phyloP scores from a whole-genome alignment of 1,140 invertebrate species.

The Campoletis sonorensis region DNA sequence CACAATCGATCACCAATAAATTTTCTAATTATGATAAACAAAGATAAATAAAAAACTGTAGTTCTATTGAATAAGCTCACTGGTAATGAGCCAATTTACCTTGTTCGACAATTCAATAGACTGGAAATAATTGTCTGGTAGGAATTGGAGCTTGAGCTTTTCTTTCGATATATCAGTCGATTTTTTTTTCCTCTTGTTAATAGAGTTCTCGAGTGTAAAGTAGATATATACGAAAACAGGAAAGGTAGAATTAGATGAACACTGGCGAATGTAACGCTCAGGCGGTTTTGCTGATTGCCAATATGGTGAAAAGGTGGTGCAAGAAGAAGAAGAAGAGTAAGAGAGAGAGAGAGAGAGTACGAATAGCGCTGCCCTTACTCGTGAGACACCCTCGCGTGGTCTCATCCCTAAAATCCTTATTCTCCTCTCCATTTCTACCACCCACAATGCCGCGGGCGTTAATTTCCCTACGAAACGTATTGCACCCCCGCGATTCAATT shows the following conservation, averaged over 20 bases:
- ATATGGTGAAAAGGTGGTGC: slow-evolving; percentile 61
- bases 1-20: too few relatives aligned
- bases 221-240: background rate
- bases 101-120: too few relatives aligned
- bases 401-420: slow-evolving; percentile 7
- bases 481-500: slow-evolving; percentile 72
- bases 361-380: background rate
- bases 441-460: slow-evolving; percentile 72
- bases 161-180: background rate
- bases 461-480: slow-evolving; percentile 74
- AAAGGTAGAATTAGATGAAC: slow-evolving; percentile 6
- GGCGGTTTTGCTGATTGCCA: slow-evolving; percentile 72
- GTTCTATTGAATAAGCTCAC: too few relatives aligned
- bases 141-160: background rate
- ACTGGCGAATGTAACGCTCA: slow-evolving; percentile 61
- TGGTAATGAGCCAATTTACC: too few relatives aligned
- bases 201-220: background rate
- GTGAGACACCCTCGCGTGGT: background rate
- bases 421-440: slow-evolving; percentile 56
- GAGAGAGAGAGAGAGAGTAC: slow-evolving; percentile 8
- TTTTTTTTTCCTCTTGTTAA: background rate
- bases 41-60: too few relatives aligned
- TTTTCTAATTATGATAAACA: too few relatives aligned
- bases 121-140: background rate
- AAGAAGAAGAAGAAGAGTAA: background rate